These are phyloP conservation scores for Balearica regulorum DNA, from an alignment of 2,797 vertebrate genomes.

Conservation along the genomic window DNA sequence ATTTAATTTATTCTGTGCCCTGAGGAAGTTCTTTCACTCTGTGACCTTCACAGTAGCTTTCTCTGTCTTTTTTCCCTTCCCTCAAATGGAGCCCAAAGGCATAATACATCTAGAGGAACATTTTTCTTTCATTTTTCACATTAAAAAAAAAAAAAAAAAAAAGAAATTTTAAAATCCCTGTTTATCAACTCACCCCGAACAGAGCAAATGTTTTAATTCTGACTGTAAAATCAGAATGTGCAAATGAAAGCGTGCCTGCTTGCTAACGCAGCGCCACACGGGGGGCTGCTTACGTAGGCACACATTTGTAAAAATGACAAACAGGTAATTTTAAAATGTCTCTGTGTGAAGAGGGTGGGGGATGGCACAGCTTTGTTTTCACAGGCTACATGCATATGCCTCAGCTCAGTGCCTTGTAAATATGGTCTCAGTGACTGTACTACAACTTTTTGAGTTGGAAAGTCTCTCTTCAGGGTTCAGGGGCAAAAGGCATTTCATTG, in stretches of 20 bases:
- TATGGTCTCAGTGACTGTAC: neutral
- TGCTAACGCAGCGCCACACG: neutral
- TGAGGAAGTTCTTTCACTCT: slow-evolving; percentile 97
- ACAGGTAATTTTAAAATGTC: slow-evolving; percentile 23
- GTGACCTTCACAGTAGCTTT: slow-evolving; percentile 96
- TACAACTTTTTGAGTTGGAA: slow-evolving; percentile 22
- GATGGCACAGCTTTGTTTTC: neutral
- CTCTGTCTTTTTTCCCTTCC: slow-evolving; percentile 74
- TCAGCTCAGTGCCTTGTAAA: neutral
- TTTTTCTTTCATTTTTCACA: slow-evolving; percentile 76
- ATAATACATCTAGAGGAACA: slow-evolving; percentile 74
- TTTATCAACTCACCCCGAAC: slow-evolving; percentile 67
- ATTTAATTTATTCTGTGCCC: slow-evolving; percentile 99
- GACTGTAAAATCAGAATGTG: slow-evolving; percentile 39
- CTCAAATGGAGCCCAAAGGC: slow-evolving; percentile 79
- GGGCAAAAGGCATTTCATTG: slow-evolving; percentile 35
- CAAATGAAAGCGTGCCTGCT: neutral
- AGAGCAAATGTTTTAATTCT: slow-evolving; percentile 67
- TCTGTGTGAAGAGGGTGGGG: neutral
- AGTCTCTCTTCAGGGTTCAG: slow-evolving; percentile 16
- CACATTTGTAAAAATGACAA: slow-evolving; percentile 50
- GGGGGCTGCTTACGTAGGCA: neutral
- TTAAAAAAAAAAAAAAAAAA: slow-evolving; percentile 54
- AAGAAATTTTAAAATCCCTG: slow-evolving; percentile 54
- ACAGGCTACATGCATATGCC: neutral